phyloP scores from a whole-genome alignment of 2,113 vertebrate genomes.

The Panthera tigris region DNA sequence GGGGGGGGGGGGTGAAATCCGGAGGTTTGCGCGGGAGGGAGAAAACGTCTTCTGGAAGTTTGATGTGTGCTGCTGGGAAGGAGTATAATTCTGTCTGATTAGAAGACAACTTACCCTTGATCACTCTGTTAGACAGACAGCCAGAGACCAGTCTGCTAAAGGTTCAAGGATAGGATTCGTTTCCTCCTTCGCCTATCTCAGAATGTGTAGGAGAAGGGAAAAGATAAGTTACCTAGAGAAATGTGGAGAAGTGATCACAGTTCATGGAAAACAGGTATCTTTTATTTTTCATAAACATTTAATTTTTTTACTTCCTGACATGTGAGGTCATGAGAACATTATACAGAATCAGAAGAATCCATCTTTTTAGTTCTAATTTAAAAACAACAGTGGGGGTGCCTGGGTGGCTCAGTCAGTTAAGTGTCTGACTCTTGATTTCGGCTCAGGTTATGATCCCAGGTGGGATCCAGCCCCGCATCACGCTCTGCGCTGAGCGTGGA shows the following conservation, averaged over 20 bases:
- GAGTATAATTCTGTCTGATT: background rate
- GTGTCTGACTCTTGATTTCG: no score
- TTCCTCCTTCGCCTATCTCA: background rate
- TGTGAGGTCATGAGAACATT: background rate
- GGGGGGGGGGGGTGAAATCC: background rate
- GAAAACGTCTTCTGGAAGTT: slow-evolving; percentile 74
- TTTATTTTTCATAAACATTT: background rate
- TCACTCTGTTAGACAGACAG: background rate
- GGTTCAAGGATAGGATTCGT: background rate
- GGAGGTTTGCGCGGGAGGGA: background rate
- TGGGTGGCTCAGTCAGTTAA: no score
- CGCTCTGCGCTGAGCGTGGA: no score
- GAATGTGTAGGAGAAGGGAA: background rate
- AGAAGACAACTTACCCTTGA: background rate
- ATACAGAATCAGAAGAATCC: background rate
- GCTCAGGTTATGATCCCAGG: no score
- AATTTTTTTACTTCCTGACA: background rate
- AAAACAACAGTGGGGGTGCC: background rate
- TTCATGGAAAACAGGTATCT: background rate
- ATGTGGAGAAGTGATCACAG: background rate
- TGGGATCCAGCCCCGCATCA: no score
- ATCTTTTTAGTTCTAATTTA: slow-evolving; percentile 1
- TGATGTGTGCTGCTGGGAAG: background rate
- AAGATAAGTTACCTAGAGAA: background rate
- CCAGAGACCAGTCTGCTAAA: background rate